Evolutionary conservation across 2,888 invertebrate genomes (phyloP).

Genomic region (Xestoiulus laeticollis): DNA sequence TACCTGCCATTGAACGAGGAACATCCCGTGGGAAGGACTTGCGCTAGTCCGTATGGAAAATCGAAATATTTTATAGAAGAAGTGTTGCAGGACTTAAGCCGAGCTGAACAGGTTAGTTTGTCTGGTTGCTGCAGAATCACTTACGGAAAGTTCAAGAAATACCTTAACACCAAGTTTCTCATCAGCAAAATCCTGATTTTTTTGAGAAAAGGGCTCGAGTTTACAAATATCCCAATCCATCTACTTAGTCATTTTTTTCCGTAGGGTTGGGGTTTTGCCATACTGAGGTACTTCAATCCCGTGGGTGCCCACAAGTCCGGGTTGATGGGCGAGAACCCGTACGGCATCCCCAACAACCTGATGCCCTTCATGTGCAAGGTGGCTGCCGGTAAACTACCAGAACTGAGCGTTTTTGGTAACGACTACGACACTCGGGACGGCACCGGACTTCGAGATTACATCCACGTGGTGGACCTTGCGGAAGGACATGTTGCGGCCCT

Average conservation of each 20-base stretch:
- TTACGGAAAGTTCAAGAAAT: no score
- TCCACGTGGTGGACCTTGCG: slow-evolving; percentile 89
- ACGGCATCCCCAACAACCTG: slow-evolving; percentile 74
- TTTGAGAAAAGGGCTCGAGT: no score
- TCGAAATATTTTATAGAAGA: slow-evolving; percentile 95
- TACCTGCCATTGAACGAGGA: slow-evolving; percentile 84
- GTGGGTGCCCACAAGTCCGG: slow-evolving; percentile 69
- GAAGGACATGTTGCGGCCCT: slow-evolving; percentile 87
- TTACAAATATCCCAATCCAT: no score
- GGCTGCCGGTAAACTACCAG: slow-evolving; percentile 81
- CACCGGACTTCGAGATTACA: slow-evolving; percentile 85
- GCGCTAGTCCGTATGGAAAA: slow-evolving; percentile 93
- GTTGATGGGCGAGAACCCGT: slow-evolving; percentile 69
- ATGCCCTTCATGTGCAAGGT: slow-evolving; percentile 76
- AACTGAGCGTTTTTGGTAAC: slow-evolving; percentile 81
- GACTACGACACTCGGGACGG: slow-evolving; percentile 91
- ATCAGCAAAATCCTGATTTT: no score
- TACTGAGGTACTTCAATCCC: slow-evolving; percentile 70
- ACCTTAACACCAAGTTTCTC: no score
- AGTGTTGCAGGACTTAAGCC: slow-evolving; percentile 85
- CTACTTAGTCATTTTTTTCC: background rate
- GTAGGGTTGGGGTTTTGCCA: slow-evolving; percentile 67
- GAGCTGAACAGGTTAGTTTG: slow-evolving; percentile 74
- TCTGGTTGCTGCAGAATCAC: no score
- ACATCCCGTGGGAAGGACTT: slow-evolving; percentile 78